A percentile compares a stretch with the other conserved stretches of the same genome.
These are phyloP conservation scores for Thaleichthys pacificus DNA, from an alignment of 2,797 vertebrate genomes.

Conservation along the genomic window DNA sequence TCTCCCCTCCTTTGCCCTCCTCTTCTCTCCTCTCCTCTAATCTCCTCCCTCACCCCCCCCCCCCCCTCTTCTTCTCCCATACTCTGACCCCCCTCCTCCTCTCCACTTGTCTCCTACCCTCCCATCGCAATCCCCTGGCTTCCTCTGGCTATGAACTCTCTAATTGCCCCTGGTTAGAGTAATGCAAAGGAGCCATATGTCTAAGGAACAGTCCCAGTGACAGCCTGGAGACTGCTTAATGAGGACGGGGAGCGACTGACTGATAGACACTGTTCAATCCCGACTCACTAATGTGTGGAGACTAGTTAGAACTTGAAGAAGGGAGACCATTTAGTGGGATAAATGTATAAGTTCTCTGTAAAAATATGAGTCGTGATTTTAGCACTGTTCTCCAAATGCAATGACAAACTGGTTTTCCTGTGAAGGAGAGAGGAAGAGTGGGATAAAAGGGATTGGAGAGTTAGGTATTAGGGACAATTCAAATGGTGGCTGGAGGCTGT, in stretches of 20 bases:
- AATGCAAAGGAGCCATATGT: slow-evolving; percentile 42
- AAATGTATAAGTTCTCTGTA: neutral
- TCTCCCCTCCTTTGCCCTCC: neutral
- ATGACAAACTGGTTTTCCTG: slow-evolving; percentile 56
- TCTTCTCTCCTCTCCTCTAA: no score
- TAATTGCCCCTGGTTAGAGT: slow-evolving; percentile 38
- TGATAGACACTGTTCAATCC: neutral
- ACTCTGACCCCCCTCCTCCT: neutral
- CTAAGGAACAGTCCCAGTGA: slow-evolving; percentile 29
- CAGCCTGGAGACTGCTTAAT: slow-evolving; percentile 49
- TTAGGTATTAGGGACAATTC: slow-evolving; percentile 62
- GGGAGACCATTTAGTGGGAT: neutral
- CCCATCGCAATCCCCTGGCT: slow-evolving; percentile 26
- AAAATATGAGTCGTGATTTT: neutral
- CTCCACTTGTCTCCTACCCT: neutral
- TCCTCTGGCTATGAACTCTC: slow-evolving; percentile 16
- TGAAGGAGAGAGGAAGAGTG: slow-evolving; percentile 50
- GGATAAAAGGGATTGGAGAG: slow-evolving; percentile 51
- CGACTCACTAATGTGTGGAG: neutral
- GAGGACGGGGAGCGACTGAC: slow-evolving; percentile 13
- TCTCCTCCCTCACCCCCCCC: neutral
- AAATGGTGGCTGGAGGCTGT: slow-evolving; percentile 58
- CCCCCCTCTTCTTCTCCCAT: no score
- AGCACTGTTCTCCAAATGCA: slow-evolving; percentile 15
- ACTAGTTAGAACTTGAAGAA: neutral